Base-by-base conservation (phyloP, 2,797 vertebrate genomes). In the Trichosurus vulpecula region DNA sequence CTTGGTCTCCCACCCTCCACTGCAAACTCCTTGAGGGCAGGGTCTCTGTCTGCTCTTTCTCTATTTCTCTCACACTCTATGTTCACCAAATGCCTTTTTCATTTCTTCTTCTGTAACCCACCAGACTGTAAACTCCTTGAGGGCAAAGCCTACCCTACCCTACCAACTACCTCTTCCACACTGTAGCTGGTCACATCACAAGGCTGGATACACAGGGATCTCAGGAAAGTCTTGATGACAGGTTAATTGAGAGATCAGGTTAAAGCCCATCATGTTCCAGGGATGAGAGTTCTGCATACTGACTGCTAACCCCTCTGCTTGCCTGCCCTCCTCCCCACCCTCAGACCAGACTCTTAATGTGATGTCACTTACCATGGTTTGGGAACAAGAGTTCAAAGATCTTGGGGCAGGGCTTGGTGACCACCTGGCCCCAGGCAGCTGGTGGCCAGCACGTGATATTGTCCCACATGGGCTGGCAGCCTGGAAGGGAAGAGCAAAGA, bases 371-470 rank as follows among this genome's bases (percentile, higher is more conserved):
- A 99, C 99, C 99, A 55, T 98, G 97, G 35, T 97, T 97, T 12
- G 98, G 92, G n/a, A 99, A 98, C 98, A 99, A 99, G 97, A 99
- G 98, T 0, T 98, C 99, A 97, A 99, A 99, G 97, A 99, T 99
- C 93, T 96, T 97, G 0, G 99, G 99, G 92, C 99, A 99, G 0
- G 98, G 98, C 95, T 99, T 98, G 3, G 99, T 98, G 14, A 99
- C 99, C 31, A 99, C 98, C 92, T 99, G 99, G 91, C 99, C 99
- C 4, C 99, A 96, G 11, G 96, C 98, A 2, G 99, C 99, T 13
- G 99, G 98, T 0, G 99, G 99, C 99, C 99, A 99, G 97, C 99
- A 99, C 0, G 99, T 99, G 81, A 99, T 98, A 96, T 99, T 99
- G 95, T 99, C 99, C 99, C 99, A 99, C 96, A 99, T 99, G 96